A percentile compares a stretch with the other conserved stretches of the same genome.
These are phyloP conservation scores for Trichomalopsis sarcophagae DNA, from an alignment of 1,140 invertebrate genomes.

Conservation along the genomic window DNA sequence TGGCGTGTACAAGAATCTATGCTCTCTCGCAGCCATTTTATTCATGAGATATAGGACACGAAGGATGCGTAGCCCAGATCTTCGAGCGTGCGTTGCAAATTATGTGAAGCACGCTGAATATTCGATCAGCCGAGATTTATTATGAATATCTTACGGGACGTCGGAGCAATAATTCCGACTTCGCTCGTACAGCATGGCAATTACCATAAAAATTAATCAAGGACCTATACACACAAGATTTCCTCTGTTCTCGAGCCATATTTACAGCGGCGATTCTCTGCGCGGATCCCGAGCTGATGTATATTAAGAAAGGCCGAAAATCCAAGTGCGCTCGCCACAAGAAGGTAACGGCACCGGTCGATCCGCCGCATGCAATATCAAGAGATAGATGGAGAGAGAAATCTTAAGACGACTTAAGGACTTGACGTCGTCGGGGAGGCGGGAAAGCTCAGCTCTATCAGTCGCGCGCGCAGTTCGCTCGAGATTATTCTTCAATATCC, in stretches of 20 bases:
- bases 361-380: constrained; percentile 19
- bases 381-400: background rate
- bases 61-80: too few species aligned
- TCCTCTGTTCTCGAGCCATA: background rate
- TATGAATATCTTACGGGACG: too few species aligned
- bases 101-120: too few species aligned
- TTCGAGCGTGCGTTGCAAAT: too few species aligned
- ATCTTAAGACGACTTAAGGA: constrained; percentile 36
- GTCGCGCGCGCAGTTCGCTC: background rate
- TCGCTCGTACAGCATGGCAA: too few species aligned
- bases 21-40: too few species aligned
- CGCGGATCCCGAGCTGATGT: background rate
- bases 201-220: background rate
- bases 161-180: too few species aligned
- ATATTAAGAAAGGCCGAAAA: background rate
- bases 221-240: background rate
- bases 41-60: too few species aligned
- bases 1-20: too few species aligned
- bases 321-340: background rate
- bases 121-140: too few species aligned
- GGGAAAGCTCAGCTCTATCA: background rate
- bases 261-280: background rate
- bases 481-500: constrained; percentile 21
- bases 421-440: background rate
- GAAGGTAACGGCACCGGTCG: background rate